phyloP scores from a whole-genome alignment of 1,140 invertebrate genomes.

The Micrasema minimum region DNA sequence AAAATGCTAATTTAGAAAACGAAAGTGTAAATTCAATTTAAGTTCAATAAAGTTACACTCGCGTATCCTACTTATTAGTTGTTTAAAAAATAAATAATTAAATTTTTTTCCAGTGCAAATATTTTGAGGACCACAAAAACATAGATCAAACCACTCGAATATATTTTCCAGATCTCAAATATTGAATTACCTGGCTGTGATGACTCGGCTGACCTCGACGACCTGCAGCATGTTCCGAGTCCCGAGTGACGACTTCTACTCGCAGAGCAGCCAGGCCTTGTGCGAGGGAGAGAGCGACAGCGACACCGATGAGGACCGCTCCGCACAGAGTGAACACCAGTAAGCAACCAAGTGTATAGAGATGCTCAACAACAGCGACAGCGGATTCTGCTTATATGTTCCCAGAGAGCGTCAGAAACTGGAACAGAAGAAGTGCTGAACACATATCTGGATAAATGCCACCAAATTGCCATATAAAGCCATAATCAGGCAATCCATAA shows the following conservation, averaged over 20 bases:
- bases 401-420: conserved; percentile 70
- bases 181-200: conserved; percentile 59
- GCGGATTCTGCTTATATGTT: conserved; percentile 70
- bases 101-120: conserved; percentile 47
- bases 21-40: no score
- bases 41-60: no score
- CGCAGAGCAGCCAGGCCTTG: conserved; percentile 58
- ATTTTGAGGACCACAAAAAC: conserved; percentile 34
- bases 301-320: conserved; percentile 63
- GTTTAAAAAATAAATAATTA: no score
- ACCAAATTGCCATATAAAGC: conserved; percentile 79
- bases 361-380: conserved; percentile 74
- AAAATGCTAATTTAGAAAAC: no score
- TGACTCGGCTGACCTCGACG: conserved; percentile 62
- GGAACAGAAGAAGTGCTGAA: conserved; percentile 70
- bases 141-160: conserved; percentile 19
- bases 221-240: conserved; percentile 63
- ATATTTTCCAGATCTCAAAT: conserved; percentile 44
- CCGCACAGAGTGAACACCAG: conserved; percentile 59
- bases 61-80: no score
- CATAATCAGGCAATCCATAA: conserved; percentile 81
- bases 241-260: conserved; percentile 62
- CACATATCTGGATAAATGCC: conserved; percentile 80
- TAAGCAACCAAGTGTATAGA: conserved; percentile 61
- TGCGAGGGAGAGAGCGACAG: conserved; percentile 66